Conservation (phyloP, 2,888 invertebrate species). For the Dendrolimus pini region DNA sequence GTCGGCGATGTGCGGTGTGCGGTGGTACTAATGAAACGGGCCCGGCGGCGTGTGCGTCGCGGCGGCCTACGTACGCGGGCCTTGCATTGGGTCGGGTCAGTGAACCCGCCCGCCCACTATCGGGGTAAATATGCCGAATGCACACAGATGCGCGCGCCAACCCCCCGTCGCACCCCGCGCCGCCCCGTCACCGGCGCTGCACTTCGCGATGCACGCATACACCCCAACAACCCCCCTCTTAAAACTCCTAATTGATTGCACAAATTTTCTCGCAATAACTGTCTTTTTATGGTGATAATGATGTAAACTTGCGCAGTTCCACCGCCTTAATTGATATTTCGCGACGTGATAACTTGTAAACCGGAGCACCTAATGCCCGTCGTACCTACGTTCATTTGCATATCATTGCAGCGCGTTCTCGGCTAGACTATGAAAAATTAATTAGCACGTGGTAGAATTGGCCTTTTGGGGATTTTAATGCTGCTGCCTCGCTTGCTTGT, state of each 20-base stretch:
- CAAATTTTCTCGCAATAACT: slow-evolving; percentile 76
- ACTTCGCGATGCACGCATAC: slow-evolving; percentile 49
- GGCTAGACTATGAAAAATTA: slow-evolving; percentile 52
- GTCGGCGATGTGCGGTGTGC: slow-evolving; percentile 32
- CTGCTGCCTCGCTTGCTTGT: neutral
- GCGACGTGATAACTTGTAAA: slow-evolving; percentile 45
- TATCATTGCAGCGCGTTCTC: slow-evolving; percentile 39
- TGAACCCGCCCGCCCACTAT: slow-evolving; percentile 73
- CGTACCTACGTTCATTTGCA: slow-evolving; percentile 41
- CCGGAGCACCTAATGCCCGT: slow-evolving; percentile 33
- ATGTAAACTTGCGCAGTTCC: slow-evolving; percentile 70
- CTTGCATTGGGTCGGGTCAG: slow-evolving; percentile 75
- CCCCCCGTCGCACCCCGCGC: slow-evolving; percentile 36
- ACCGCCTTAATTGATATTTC: slow-evolving; percentile 61
- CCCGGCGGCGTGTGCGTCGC: slow-evolving; percentile 53
- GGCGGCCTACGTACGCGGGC: slow-evolving; percentile 66
- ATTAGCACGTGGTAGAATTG: slow-evolving; percentile 33
- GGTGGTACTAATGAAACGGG: slow-evolving; percentile 65
- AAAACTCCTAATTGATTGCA: slow-evolving; percentile 76
- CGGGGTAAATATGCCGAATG: slow-evolving; percentile 77
- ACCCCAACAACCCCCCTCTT: slow-evolving; percentile 55
- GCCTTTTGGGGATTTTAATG: neutral
- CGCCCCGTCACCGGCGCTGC: slow-evolving; percentile 53
- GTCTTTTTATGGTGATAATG: slow-evolving; percentile 74
- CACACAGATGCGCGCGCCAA: slow-evolving; percentile 75